Conservation (phyloP, 2,888 invertebrate species). For the Diabrotica balteata region DNA sequence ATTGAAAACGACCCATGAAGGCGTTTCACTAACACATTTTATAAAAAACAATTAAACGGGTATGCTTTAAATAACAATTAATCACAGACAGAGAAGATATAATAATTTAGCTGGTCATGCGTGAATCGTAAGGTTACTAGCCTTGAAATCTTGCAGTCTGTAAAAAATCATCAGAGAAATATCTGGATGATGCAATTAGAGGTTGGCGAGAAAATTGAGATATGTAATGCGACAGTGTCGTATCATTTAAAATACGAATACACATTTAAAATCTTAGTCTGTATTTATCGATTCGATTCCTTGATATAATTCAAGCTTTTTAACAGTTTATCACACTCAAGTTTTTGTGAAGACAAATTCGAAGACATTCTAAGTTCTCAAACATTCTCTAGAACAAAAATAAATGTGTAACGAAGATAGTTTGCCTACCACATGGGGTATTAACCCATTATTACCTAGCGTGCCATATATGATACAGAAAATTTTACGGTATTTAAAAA, state of each 20-base stretch:
- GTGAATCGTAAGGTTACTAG: slow-evolving; percentile 2
- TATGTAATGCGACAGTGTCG: slow-evolving; percentile 3
- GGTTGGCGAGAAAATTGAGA: slow-evolving; percentile 2
- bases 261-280: too few species aligned
- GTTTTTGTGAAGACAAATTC: too few species aligned
- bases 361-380: too few species aligned
- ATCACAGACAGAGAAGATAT: not conserved
- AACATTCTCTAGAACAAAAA: too few species aligned
- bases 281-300: too few species aligned
- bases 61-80: slow-evolving; percentile 3
- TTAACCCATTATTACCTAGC: too few species aligned
- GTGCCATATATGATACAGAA: too few species aligned
- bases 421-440: too few species aligned
- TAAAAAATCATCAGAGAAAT: not conserved
- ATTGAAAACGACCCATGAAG: slow-evolving; percentile 5
- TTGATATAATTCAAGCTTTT: too few species aligned
- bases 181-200: slow-evolving; percentile 4
- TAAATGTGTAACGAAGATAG: too few species aligned
- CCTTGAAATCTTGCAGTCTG: slow-evolving; percentile 4
- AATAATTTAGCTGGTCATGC: slow-evolving; percentile 1
- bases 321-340: too few species aligned
- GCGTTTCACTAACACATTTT: not conserved
- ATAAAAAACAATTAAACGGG: slow-evolving; percentile 7
- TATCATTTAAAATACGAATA: not conserved
- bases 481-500: too few species aligned